Percentiles rank a stretch among this genome's conserved stretches.
phyloP scores from a whole-genome alignment of 2,888 invertebrate genomes.

The Mayetiola destructor region DNA sequence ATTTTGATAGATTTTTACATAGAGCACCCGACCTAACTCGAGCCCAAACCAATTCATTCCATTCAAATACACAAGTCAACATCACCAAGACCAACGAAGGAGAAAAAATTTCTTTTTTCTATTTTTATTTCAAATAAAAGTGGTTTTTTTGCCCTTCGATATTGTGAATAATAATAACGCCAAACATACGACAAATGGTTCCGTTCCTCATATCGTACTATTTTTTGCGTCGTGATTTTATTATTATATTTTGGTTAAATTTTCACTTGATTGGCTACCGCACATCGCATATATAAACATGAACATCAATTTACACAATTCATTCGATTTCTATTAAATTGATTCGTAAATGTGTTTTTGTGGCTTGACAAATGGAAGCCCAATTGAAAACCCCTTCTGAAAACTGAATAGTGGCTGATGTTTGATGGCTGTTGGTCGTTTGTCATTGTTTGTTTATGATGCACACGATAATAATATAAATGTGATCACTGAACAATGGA shows the following conservation, averaged over 20 bases:
- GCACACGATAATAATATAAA: slow-evolving; percentile 1
- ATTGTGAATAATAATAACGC: background rate
- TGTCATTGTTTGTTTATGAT: background rate
- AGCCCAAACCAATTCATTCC: background rate
- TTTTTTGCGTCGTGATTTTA: background rate
- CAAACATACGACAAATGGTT: too few relatives aligned
- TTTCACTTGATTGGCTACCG: slow-evolving; percentile 9
- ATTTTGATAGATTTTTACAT: slow-evolving; percentile 1
- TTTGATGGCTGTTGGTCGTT: too few relatives aligned
- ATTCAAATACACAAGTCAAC: background rate
- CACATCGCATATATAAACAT: background rate
- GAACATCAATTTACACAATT: background rate
- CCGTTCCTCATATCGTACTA: background rate
- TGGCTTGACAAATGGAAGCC: too few relatives aligned
- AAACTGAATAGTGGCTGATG: too few relatives aligned
- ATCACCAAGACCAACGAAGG: background rate
- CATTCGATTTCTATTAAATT: slow-evolving; percentile 6
- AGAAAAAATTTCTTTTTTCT: background rate
- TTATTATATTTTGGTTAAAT: background rate
- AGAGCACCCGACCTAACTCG: too few relatives aligned
- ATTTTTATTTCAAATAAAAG: slow-evolving; percentile 2
- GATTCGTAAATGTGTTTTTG: background rate
- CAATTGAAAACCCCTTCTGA: too few relatives aligned
- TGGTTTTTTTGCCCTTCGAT: background rate
- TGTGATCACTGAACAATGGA: too few relatives aligned